phyloP scores from a whole-genome alignment of 2,797 vertebrate genomes.

The Lepilemur septentrionalis region DNA sequence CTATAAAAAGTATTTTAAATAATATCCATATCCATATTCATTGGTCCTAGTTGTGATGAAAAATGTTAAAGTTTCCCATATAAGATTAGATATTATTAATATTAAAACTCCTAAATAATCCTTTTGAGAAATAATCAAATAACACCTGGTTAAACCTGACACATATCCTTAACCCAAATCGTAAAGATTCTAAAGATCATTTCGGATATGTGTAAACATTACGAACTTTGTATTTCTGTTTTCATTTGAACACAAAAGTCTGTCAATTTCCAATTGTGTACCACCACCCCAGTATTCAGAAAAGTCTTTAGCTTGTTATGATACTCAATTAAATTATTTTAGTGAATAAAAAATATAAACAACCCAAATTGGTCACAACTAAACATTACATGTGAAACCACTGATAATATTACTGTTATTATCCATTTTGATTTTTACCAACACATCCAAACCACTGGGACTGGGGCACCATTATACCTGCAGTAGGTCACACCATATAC shows the following conservation, averaged over 20 bases:
- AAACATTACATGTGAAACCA: background rate
- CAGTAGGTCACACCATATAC: background rate
- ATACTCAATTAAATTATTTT: background rate
- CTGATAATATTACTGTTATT: background rate
- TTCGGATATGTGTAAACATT: background rate
- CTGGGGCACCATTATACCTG: background rate
- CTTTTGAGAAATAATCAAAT: background rate
- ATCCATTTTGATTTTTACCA: conserved; percentile 20
- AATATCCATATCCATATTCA: background rate
- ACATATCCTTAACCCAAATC: background rate
- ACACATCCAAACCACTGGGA: background rate
- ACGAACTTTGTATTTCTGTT: background rate
- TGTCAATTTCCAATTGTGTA: conserved; percentile 3
- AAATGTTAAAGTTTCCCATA: background rate
- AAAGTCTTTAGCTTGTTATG: background rate
- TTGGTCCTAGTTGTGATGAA: background rate
- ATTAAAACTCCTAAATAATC: background rate
- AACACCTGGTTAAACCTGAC: background rate
- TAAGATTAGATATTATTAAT: background rate
- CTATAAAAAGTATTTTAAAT: background rate
- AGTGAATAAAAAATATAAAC: conserved; percentile 22
- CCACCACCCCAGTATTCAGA: background rate
- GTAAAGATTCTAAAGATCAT: conserved; percentile 23
- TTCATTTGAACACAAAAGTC: background rate
- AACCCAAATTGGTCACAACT: background rate